Percentiles rank a stretch among this genome's conserved stretches.
phyloP scores from a whole-genome alignment of 2,797 vertebrate genomes.

The Selene dorsalis region DNA sequence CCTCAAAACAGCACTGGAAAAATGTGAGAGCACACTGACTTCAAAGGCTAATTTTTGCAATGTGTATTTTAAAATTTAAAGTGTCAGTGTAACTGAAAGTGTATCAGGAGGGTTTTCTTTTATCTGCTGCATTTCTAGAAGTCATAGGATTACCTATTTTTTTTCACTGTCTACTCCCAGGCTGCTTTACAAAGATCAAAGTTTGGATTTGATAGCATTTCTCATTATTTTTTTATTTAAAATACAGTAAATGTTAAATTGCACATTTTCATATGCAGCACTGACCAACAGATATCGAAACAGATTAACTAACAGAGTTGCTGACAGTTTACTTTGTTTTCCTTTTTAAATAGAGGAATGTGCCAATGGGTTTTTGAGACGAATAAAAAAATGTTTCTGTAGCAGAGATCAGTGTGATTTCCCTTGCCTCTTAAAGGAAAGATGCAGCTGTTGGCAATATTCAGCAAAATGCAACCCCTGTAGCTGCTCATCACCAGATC shows the following conservation, averaged over 20 bases:
- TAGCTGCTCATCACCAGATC: too few relatives aligned
- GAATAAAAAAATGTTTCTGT: not conserved
- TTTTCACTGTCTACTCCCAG: constrained; percentile 19
- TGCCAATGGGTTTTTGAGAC: not conserved
- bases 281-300: constrained; percentile 7
- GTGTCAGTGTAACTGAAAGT: constrained; percentile 29
- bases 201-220: constrained; percentile 30
- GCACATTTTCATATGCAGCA: not conserved
- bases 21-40: constrained; percentile 16
- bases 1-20: constrained; percentile 26
- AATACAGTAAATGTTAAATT: constrained; percentile 36
- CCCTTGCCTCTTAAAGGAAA: not conserved
- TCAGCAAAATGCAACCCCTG: too few relatives aligned
- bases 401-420: not conserved
- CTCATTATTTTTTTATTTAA: constrained; percentile 27
- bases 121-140: constrained; percentile 29
- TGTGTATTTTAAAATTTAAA: constrained; percentile 44
- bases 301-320: not conserved
- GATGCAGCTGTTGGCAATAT: too few relatives aligned
- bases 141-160: constrained; percentile 17
- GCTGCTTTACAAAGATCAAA: constrained; percentile 49
- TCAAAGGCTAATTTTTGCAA: constrained; percentile 43
- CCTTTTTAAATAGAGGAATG: constrained; percentile 6
- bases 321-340: constrained; percentile 3
- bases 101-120: constrained; percentile 22